These are phyloP conservation scores for Sepiola atlantica DNA, from an alignment of 2,888 invertebrate genomes.

Conservation along the genomic window DNA sequence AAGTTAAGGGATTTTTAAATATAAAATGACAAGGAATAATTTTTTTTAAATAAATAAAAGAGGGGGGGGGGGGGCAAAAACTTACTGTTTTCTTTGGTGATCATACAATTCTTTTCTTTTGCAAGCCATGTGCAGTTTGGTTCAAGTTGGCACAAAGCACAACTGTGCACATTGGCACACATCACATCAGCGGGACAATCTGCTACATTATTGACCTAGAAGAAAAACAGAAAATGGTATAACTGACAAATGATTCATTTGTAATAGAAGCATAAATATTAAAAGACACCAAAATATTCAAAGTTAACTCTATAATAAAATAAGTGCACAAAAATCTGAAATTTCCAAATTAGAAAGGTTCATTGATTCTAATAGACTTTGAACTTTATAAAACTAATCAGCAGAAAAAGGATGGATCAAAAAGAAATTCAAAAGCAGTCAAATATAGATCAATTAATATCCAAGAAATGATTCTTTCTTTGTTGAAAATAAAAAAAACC, in stretches of 20 bases:
- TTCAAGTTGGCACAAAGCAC: conserved; percentile 44
- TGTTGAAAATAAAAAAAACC: too few relatives aligned
- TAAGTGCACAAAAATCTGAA: not conserved
- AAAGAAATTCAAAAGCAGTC: too few relatives aligned
- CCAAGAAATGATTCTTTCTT: too few relatives aligned
- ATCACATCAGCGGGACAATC: conserved; percentile 35
- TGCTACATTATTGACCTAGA: not conserved
- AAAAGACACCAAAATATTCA: not conserved
- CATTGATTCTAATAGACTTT: not conserved
- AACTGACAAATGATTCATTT: not conserved
- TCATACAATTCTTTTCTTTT: not conserved
- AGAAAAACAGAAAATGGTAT: not conserved
- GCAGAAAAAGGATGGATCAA: not conserved
- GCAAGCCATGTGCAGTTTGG: not conserved
- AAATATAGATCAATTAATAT: too few relatives aligned
- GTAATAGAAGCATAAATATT: not conserved
- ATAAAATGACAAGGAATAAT: not conserved
- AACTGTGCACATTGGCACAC: not conserved
- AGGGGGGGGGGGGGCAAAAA: not conserved
- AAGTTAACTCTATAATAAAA: not conserved
- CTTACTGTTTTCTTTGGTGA: conserved; percentile 4
- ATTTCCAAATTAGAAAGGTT: not conserved
- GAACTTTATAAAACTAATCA: not conserved
- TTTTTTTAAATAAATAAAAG: not conserved
- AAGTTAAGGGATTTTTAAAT: not conserved